phyloP scores from a whole-genome alignment of 2,113 vertebrate genomes.

The Puffinus mauretanicus region DNA sequence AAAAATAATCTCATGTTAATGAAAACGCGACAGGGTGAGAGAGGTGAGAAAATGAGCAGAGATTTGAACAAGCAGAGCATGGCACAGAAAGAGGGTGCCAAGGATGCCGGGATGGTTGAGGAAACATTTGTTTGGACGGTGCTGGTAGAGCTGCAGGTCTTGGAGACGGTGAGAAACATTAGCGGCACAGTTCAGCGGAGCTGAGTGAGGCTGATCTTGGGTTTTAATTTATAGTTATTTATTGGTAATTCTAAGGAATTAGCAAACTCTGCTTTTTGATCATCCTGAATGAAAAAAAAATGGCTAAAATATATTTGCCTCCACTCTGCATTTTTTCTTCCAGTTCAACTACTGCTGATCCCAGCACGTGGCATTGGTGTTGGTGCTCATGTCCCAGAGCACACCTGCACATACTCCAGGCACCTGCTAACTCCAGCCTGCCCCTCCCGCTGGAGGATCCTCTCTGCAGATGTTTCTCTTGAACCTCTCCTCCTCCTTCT shows the following conservation, averaged over 20 bases:
- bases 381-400: neutral
- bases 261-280: neutral
- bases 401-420: neutral
- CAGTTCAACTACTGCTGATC: neutral
- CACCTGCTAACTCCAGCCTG: neutral
- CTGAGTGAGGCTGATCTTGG: neutral
- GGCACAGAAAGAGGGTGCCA: neutral
- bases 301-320: neutral
- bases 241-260: neutral
- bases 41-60: neutral
- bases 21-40: neutral
- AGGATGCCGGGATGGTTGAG: rapidly evolving
- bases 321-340: neutral
- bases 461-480: neutral
- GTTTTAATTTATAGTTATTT: neutral
- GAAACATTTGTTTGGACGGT: neutral
- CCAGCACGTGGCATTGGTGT: neutral
- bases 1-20: neutral
- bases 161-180: neutral
- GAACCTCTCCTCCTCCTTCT: neutral
- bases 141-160: neutral
- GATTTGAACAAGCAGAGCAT: neutral
- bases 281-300: neutral
- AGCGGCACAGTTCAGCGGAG: neutral
- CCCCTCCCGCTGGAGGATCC: neutral